phyloP scores from a whole-genome alignment of 92 coral and sea anemone species.

The Zoanthus sociatus region DNA sequence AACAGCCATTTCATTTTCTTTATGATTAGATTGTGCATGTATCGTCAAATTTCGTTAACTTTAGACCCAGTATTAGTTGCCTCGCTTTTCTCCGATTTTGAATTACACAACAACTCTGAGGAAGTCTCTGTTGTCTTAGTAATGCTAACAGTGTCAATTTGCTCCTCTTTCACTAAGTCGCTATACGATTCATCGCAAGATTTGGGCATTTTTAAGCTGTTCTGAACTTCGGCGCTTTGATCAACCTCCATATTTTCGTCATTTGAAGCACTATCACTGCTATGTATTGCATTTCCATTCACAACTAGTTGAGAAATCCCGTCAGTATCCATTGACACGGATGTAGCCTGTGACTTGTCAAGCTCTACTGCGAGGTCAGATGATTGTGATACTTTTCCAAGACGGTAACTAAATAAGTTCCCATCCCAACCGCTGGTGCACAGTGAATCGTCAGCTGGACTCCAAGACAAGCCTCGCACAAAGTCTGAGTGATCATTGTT shows the following conservation, averaged over 20 bases:
- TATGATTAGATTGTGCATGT: neutral
- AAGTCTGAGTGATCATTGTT: slow-evolving; percentile 92
- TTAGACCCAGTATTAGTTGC: neutral
- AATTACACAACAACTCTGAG: neutral
- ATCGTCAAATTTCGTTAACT: neutral
- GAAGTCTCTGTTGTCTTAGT: neutral
- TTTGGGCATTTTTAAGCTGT: slow-evolving; percentile 6
- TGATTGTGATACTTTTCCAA: slow-evolving; percentile 56
- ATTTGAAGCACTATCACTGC: slow-evolving; percentile 55
- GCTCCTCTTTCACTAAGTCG: slow-evolving; percentile 10
- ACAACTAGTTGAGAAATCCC: slow-evolving; percentile 59
- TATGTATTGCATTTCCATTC: slow-evolving; percentile 62
- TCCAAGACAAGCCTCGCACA: slow-evolving; percentile 96
- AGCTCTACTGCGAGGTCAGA: slow-evolving; percentile 88
- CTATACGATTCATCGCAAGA: neutral
- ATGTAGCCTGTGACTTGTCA: slow-evolving; percentile 86
- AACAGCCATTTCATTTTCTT: neutral
- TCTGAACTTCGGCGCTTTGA: slow-evolving; percentile 19
- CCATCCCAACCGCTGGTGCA: slow-evolving; percentile 96
- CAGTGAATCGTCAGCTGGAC: slow-evolving; percentile 92
- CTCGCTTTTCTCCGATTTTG: neutral
- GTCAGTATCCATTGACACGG: slow-evolving; percentile 80
- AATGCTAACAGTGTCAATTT: neutral
- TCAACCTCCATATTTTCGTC: slow-evolving; percentile 79
- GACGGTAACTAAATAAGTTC: slow-evolving; percentile 78